Percentiles rank a stretch among this genome's conserved stretches.
Evolutionary conservation across 35 echinoderm and acorn worm genomes (phyloP).

Genomic region (Apostichopus parvimensis): DNA sequence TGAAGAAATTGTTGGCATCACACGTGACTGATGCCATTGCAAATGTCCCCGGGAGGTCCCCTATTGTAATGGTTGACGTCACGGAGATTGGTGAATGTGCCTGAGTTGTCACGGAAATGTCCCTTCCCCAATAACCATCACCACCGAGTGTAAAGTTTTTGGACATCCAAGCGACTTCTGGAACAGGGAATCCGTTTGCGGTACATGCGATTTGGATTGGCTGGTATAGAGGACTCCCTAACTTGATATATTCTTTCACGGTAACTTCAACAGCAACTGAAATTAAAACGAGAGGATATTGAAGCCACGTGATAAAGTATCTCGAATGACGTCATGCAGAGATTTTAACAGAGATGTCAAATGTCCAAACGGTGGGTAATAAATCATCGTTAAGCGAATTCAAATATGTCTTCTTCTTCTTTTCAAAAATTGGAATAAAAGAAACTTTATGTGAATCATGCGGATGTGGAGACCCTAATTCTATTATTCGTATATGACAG

Average conservation of each 20-base stretch:
- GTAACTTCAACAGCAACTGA: background rate
- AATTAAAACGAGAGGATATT: background rate
- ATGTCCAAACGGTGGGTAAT: too few relatives aligned
- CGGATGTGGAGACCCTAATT: too few relatives aligned
- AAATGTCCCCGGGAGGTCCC: conserved; percentile 8
- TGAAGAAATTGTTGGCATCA: conserved; percentile 15
- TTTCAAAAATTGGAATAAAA: too few relatives aligned
- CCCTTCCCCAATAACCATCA: conserved; percentile 23
- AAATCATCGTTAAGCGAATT: too few relatives aligned
- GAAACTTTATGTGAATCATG: too few relatives aligned
- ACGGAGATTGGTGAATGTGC: conserved; percentile 10
- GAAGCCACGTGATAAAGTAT: too few relatives aligned
- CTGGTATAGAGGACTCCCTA: background rate
- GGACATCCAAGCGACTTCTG: background rate
- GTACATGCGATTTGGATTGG: conserved; percentile 25
- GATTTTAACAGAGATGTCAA: too few relatives aligned
- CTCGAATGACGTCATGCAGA: too few relatives aligned
- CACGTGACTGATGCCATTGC: conserved; percentile 48
- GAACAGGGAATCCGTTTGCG: conserved; percentile 28
- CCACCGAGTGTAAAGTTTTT: conserved; percentile 39
- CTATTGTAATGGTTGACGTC: conserved; percentile 1
- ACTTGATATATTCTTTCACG: conserved; percentile 35
- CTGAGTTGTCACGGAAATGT: background rate
- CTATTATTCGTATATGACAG: too few relatives aligned
- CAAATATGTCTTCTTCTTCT: too few relatives aligned